Base-by-base conservation (phyloP, 2,888 invertebrate species). In the Melinopterus prodromus region DNA sequence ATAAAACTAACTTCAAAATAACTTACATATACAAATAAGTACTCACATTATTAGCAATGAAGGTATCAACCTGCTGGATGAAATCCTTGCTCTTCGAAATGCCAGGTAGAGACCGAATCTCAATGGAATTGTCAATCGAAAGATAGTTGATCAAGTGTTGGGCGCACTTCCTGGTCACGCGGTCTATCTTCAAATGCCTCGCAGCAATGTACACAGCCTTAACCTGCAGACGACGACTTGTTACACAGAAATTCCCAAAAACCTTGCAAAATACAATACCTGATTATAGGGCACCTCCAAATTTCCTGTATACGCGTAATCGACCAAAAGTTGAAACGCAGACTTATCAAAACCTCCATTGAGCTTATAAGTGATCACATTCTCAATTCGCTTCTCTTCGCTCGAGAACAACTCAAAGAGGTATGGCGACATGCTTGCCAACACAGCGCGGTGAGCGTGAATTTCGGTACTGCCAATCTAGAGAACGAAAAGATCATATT, bases 221-320 rank as follows among this genome's bases (percentile, higher is more conserved):
- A 80, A 97, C 93, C 88, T 93, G 89, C 89, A 88, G 1, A 80
- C 80, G 7, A 16, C 36, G n/a, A 69, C 37, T n/a, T 3, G 75
- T 16, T 77, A 75, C 0, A 78, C 2, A 15, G 16, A 78, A 12
- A 78, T 6, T 79, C 12, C 15, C 14, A 79, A 16, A 79, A 79
- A 69, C n/a, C 15, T n/a, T n/a, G 9, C 16, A n/a, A 75, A 35
- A 80, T 16, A 78, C 78, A 83, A 53, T 83, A 90, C 93, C 83
- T 90, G 90, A 72, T 86, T 86, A 82, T 90, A 89, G 79, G 90
- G 90, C 82, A 91, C 91, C 81, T 90, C 89, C 84, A 93, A 87
- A 89, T 92, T 92, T 37, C 95, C 93, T 15, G 96, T 96, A 90
- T 97, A 97, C 76, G 95, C 95, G 90, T 94, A 97, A 87, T 96